phyloP scores from a whole-genome alignment of 2,797 vertebrate species.

The Bradypodion ventrale region DNA sequence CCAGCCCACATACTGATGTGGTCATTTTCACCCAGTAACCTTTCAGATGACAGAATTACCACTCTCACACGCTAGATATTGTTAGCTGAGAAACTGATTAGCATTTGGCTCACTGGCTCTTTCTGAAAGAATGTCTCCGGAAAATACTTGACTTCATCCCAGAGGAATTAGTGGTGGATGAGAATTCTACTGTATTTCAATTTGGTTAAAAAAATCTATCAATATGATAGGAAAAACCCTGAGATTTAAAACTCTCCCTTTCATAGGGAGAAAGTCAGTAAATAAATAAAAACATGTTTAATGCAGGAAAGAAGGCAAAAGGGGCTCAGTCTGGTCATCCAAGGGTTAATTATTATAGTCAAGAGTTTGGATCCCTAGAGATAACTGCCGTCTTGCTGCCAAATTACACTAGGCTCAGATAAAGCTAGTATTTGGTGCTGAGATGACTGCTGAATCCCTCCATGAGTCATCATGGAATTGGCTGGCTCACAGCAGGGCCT shows the following conservation, averaged over 20 bases:
- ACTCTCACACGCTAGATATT: neutral
- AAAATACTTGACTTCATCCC: neutral
- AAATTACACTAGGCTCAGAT: neutral
- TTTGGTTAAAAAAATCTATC: neutral
- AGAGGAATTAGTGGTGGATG: neutral
- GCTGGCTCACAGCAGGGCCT: neutral
- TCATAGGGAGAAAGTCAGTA: too few relatives aligned
- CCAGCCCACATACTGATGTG: neutral
- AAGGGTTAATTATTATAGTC: too few relatives aligned
- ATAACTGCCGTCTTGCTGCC: neutral
- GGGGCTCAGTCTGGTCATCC: too few relatives aligned
- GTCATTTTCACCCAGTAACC: neutral
- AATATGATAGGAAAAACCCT: neutral
- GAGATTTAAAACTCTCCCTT: neutral
- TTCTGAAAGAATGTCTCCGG: neutral
- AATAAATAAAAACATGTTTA: too few relatives aligned
- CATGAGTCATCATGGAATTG: neutral
- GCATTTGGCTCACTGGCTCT: neutral
- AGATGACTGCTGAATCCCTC: neutral
- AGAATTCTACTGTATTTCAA: neutral
- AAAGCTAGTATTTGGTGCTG: too few relatives aligned
- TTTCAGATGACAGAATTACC: constrained; percentile 7
- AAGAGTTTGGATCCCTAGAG: too few relatives aligned
- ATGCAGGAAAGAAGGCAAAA: too few relatives aligned
- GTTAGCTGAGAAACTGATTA: constrained; percentile 5